These are phyloP conservation scores for Scytalopus superciliaris DNA, from an alignment of 2,113 vertebrate genomes.

Conservation along the genomic window DNA sequence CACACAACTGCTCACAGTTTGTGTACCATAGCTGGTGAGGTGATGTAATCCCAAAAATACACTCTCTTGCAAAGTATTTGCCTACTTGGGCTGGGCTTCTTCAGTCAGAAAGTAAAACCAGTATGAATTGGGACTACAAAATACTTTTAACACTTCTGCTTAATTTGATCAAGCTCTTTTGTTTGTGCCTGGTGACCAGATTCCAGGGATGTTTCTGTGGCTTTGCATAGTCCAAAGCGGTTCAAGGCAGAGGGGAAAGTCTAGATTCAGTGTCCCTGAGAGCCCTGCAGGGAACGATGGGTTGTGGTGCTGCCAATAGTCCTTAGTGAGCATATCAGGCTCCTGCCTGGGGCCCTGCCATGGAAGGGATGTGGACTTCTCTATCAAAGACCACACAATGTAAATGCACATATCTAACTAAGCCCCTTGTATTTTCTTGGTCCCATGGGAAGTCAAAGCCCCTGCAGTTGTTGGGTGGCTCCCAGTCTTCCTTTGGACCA, in stretches of 20 bases:
- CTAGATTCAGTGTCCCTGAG: background rate
- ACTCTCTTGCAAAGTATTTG: background rate
- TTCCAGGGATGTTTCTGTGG: background rate
- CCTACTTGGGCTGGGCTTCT: background rate
- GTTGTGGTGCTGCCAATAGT: background rate
- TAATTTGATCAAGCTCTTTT: background rate
- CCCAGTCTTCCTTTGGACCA: accelerated
- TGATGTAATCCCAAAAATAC: background rate
- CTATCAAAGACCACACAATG: accelerated
- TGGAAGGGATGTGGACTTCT: background rate
- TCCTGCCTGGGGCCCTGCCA: background rate
- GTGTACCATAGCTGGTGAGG: background rate
- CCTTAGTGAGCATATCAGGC: accelerated
- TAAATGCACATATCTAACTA: background rate
- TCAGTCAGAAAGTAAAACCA: background rate
- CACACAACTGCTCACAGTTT: background rate
- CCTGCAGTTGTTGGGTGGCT: accelerated
- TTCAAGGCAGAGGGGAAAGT: accelerated
- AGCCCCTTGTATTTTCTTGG: background rate
- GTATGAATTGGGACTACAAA: background rate
- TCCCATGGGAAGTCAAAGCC: background rate
- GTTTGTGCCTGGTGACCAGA: background rate
- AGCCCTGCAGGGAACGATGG: accelerated
- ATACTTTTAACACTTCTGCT: background rate
- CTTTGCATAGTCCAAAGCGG: background rate